Evolutionary conservation across 2,797 vertebrate species (phyloP).

Genomic region (Oreonectes daqikongensis): DNA sequence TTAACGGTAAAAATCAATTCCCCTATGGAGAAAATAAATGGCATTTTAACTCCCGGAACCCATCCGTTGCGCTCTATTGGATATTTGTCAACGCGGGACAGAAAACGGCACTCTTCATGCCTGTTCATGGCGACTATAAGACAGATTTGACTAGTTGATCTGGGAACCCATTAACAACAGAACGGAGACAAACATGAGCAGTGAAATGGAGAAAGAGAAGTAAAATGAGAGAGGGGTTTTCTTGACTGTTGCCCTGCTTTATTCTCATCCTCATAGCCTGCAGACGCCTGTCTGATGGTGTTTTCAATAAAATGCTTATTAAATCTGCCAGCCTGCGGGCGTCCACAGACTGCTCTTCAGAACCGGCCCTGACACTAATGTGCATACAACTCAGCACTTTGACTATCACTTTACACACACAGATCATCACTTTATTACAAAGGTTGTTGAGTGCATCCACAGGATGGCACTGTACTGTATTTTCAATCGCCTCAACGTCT

Average conservation of each 20-base stretch:
- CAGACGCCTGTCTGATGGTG: slow-evolving; percentile 60
- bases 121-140: not conserved
- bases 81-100: not conserved
- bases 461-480: slow-evolving; percentile 6
- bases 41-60: not conserved
- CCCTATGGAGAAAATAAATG: not conserved
- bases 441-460: slow-evolving; percentile 16
- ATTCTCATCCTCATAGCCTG: slow-evolving; percentile 39
- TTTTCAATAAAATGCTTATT: slow-evolving; percentile 56
- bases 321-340: slow-evolving; percentile 52
- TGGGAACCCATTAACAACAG: slow-evolving; percentile 20
- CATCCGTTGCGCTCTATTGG: not conserved
- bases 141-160: not conserved
- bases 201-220: not conserved
- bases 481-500: not conserved
- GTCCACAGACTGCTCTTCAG: slow-evolving; percentile 47
- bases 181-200: not conserved
- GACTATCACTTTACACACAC: slow-evolving; percentile 37
- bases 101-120: not conserved
- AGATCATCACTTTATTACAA: slow-evolving; percentile 42
- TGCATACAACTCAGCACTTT: slow-evolving; percentile 30
- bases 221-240: not conserved
- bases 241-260: slow-evolving; percentile 10
- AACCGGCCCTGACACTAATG: slow-evolving; percentile 55
- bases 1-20: not conserved